These are phyloP conservation scores for Gymnosoma rotundatum DNA, from an alignment of 2,888 invertebrate species.

Conservation along the genomic window DNA sequence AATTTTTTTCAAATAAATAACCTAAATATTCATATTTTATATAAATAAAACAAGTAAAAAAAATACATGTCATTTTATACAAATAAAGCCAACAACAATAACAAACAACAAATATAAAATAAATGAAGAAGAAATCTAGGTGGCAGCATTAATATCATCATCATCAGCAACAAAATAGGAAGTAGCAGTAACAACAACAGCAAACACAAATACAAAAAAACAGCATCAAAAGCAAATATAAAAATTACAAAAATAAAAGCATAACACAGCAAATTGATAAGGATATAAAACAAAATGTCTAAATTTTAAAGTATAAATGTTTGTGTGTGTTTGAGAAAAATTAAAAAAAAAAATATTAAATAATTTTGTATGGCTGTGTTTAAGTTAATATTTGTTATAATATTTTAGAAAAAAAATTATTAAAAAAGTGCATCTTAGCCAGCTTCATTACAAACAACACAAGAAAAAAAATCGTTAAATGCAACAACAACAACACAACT, in stretches of 20 bases:
- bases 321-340: conserved; percentile 2
- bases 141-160: conserved; percentile 56
- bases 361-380: conserved; percentile 17
- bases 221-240: conserved; percentile 42
- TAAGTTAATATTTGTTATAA: too few species aligned
- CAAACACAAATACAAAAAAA: conserved; percentile 39
- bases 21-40: conserved; percentile 60
- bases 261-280: conserved; percentile 54
- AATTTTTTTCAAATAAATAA: conserved; percentile 67
- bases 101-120: conserved; percentile 29
- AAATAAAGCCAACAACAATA: conserved; percentile 24
- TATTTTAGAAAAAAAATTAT: conserved; percentile 14
- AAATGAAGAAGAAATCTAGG: conserved; percentile 58
- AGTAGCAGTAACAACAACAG: conserved; percentile 24
- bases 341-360: not conserved
- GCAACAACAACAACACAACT: not conserved
- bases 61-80: conserved; percentile 8
- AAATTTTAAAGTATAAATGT: conserved; percentile 8
- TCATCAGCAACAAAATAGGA: conserved; percentile 38
- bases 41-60: conserved; percentile 22
- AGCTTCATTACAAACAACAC: too few species aligned
- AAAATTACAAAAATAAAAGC: conserved; percentile 41
- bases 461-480: not conserved
- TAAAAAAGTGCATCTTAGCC: too few species aligned
- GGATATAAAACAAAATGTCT: conserved; percentile 30